phyloP scores from a whole-genome alignment of 92 coral and sea anemone genomes.

The Parazoanthus atlanticus region DNA sequence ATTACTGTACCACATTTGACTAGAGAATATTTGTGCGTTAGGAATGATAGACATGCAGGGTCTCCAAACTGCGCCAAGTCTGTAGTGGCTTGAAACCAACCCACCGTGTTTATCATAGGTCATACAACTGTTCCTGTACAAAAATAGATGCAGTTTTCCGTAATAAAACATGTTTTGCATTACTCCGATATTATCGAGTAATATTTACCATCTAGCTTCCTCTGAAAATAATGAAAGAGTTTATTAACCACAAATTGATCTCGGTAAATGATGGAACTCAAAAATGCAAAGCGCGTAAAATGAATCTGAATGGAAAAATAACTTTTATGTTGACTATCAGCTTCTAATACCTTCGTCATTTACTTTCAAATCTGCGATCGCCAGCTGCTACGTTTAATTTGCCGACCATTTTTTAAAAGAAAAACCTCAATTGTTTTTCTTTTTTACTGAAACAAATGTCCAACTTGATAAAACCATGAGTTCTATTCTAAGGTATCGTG shows the following conservation, averaged over 20 bases:
- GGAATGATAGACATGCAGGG: background rate
- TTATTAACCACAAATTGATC: background rate
- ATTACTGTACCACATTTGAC: background rate
- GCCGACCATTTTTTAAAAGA: background rate
- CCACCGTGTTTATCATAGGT: too few species aligned
- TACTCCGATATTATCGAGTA: background rate
- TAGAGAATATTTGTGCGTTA: background rate
- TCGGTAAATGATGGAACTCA: background rate
- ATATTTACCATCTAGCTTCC: background rate
- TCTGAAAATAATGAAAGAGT: background rate
- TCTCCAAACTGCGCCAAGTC: background rate
- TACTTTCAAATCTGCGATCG: conserved; percentile 3
- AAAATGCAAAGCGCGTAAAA: background rate
- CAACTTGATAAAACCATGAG: background rate
- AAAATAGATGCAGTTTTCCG: background rate
- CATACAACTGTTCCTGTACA: background rate
- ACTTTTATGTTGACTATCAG: background rate
- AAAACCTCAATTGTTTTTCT: background rate
- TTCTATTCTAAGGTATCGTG: conserved; percentile 6
- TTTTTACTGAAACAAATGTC: background rate
- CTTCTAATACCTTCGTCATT: background rate
- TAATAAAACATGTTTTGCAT: background rate
- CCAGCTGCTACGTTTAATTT: background rate
- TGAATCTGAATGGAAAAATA: background rate
- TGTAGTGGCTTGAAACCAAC: background rate